phyloP scores from a whole-genome alignment of 2,888 invertebrate species.

The Cerceris ruficornis region DNA sequence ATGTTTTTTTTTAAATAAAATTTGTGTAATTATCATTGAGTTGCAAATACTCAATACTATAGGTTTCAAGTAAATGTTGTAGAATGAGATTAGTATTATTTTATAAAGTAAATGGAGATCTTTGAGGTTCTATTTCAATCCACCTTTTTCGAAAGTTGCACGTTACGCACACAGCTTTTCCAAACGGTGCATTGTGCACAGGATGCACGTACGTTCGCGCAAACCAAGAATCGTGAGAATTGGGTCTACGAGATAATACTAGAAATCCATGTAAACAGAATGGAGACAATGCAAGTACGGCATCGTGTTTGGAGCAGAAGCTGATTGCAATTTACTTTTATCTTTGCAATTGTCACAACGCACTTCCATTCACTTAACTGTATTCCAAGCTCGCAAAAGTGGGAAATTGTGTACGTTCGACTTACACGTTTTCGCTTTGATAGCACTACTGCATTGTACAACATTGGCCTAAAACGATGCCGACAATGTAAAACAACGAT shows the following conservation, averaged over 20 bases:
- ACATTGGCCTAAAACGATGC: too few relatives aligned
- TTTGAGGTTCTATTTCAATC: background rate
- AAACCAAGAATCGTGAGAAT: constrained; percentile 64
- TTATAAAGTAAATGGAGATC: too few relatives aligned
- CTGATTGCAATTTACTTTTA: constrained; percentile 4
- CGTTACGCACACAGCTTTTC: constrained; percentile 4
- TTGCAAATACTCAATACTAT: too few relatives aligned
- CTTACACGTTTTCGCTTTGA: background rate
- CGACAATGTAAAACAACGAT: too few relatives aligned
- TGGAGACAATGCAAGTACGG: constrained; percentile 11
- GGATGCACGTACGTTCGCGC: constrained; percentile 56
- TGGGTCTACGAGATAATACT: constrained; percentile 61
- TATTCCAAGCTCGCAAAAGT: constrained; percentile 11
- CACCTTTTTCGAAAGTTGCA: constrained; percentile 21
- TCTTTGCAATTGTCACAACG: background rate
- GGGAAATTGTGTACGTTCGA: constrained; percentile 25
- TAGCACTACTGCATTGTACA: background rate
- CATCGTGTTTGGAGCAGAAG: background rate
- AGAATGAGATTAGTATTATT: too few relatives aligned
- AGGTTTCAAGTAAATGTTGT: too few relatives aligned
- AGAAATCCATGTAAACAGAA: constrained; percentile 20
- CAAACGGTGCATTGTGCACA: constrained; percentile 52
- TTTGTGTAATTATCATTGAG: too few relatives aligned
- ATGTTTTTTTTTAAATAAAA: too few relatives aligned
- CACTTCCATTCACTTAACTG: background rate